Evolutionary conservation across 2,113 vertebrate species (phyloP), one percentile per base, ranked within the genome.

Genomic region (Kryptolebias marmoratus): DNA sequence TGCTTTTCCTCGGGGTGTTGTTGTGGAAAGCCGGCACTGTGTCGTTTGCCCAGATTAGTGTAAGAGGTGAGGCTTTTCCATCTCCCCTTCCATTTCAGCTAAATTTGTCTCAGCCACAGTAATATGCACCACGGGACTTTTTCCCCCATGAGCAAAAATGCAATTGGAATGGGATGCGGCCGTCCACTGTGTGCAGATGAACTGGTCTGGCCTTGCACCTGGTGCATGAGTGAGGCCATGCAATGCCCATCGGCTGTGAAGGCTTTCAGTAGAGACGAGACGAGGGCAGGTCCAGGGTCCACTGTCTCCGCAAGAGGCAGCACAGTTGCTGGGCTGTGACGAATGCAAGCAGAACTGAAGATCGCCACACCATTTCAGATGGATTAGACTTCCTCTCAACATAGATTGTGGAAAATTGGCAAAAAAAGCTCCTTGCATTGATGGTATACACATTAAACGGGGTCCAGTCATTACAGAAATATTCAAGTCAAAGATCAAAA

Each of bases 161-260:
- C 86, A 75, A 83, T 91, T 79, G 86, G 81, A 85, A 86, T 84
- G 86, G 86, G 86, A 91, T 79, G 84, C 61, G 61, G 77, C 83
- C 71, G 75, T 85, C 84, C 68, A 69, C 77, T 71, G 71, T 68
- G 82, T 82, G 81, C 77, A 58, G 84, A 84, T 73, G 87, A 89
- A 89, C 87, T 83, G 48, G 81, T 75, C 67, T 77, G 86, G 75
- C 84, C 86, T 68, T 61, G 80, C 62, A 13, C 78, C 80, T 59
- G 3, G 68, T 39, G 80, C 73, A 75, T 61, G 83, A 86, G 77
- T 13, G 82, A 87, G 87, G 85, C 78, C 83, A 13, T 10, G 76
- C 74, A 1, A 64, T 47, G 73, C 72, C 70, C 80, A 49, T 81
- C 27, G 67, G 58, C 73, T 77, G 78, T n/a, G 60, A 64, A 77